phyloP scores from a whole-genome alignment of 2,113 vertebrate genomes.

The Brienomyrus brachyistius region DNA sequence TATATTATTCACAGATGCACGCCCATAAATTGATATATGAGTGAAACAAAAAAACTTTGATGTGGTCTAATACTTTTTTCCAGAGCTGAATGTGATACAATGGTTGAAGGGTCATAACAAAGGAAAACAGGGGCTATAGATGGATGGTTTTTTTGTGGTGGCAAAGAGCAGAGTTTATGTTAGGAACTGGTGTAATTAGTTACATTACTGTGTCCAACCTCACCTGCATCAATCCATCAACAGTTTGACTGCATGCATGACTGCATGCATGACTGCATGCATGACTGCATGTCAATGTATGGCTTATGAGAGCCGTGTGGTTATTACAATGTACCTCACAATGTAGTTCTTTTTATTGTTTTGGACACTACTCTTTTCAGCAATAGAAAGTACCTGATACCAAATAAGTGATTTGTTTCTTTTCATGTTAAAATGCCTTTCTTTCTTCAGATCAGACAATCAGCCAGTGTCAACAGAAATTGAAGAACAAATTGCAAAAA shows the following conservation, averaged over 20 bases:
- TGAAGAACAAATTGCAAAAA: not conserved
- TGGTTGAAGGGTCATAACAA: not conserved
- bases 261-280: not conserved
- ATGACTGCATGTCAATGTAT: not conserved
- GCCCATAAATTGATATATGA: too few relatives aligned
- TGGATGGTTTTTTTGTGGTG: not conserved
- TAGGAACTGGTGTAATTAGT: too few relatives aligned
- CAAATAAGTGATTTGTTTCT: not conserved
- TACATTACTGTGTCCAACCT: not conserved
- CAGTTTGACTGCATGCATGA: not conserved
- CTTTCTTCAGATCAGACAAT: not conserved
- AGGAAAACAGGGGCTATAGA: not conserved
- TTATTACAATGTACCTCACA: not conserved
- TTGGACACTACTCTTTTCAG: not conserved
- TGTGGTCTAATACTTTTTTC: too few relatives aligned
- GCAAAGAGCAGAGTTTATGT: too few relatives aligned
- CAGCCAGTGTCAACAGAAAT: not conserved
- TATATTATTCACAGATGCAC: too few relatives aligned
- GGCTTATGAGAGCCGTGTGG: not conserved
- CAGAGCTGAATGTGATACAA: too few relatives aligned
- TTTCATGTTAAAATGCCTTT: not conserved
- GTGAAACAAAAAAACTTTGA: too few relatives aligned
- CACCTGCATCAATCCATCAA: not conserved
- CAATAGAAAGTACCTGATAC: not conserved
- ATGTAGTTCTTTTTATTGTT: not conserved